These are phyloP conservation scores for Eulithis prunata DNA, from an alignment of 2,888 invertebrate species.

Conservation along the genomic window DNA sequence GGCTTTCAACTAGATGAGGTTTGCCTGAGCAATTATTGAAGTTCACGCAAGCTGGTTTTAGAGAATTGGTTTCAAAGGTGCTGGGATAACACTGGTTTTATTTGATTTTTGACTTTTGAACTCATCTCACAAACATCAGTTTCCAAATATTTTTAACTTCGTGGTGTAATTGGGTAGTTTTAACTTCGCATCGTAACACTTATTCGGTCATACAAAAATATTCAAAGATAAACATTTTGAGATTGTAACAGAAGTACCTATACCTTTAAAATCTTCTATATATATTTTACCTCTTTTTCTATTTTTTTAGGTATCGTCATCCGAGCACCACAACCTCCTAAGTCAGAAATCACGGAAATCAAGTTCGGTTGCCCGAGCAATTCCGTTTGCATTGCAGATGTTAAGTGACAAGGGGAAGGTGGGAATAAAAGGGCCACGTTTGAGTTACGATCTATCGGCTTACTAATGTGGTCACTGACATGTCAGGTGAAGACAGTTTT, in stretches of 20 bases:
- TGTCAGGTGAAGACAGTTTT: constrained; percentile 11
- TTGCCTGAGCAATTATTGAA: constrained; percentile 37
- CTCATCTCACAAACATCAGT: no score
- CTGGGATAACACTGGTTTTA: constrained; percentile 15
- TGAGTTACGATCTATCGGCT: constrained; percentile 13
- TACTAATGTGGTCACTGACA: constrained; percentile 6
- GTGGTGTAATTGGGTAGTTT: no score
- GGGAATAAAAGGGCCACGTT: constrained; percentile 8
- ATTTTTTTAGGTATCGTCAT: neutral
- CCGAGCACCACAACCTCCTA: neutral
- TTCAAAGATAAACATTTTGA: no score
- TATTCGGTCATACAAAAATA: no score
- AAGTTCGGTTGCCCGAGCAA: constrained; percentile 5
- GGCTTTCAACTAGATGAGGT: constrained; percentile 48
- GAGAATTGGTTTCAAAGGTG: constrained; percentile 26
- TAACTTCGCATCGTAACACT: no score
- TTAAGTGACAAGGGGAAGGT: constrained; percentile 16
- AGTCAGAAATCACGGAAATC: constrained; percentile 12
- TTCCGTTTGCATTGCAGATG: constrained; percentile 23
- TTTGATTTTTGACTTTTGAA: constrained; percentile 20
- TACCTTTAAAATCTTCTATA: no score
- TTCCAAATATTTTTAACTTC: no score
- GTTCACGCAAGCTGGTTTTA: constrained; percentile 27
- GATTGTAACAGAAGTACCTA: no score
- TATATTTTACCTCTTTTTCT: neutral